Base-by-base conservation (phyloP, 1,140 invertebrate genomes). In the Delia radicum region DNA sequence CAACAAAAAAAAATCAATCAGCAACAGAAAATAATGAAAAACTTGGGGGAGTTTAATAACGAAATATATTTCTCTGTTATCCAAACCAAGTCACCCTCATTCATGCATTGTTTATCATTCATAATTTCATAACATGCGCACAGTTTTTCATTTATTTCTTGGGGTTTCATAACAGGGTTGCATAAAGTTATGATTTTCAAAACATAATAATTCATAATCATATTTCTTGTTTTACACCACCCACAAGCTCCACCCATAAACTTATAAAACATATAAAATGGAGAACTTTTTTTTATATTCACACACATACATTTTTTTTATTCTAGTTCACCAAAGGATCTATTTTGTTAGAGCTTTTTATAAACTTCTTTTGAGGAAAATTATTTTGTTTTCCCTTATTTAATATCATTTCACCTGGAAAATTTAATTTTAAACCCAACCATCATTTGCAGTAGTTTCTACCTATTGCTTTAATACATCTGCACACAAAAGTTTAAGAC, bases 151-250 rank as follows among this genome's bases (percentile, higher is more conserved):
- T 18, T 8, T 7, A n/a, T 31, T 33, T 67, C 15, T 29, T 67
- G 27, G 13, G 27, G 63, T 67, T 18, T 29, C 29, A 67, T 31
- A 29, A 67, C n/a, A 18, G 65, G 65, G 29, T 69, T 69, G 65
- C 65, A 69, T 69, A 33, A 69, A 69, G 29, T 69, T 69, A 69
- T 69, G 65, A 69, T 37, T 21, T 21, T 24, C 2, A 24, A n/a
- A n/a, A 69, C 31, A 21, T 69, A 31, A 69, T 33, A 69, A 69
- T 18, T 69, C 65, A 69, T 69, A 69, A 37, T 33, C 63, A 31
- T 37, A 69, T 69, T 33, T 69, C 37, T 69, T 13, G 12, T 21
- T 10, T 18, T 10, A 21, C 21, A 69, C 65, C 65, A 69, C 65
- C 65, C 65, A 69, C 65, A 69, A 65, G 27, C 62, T 28, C 48